A percentile compares a stretch with the other conserved stretches of the same genome.
Conservation (phyloP, 2,797 vertebrate genomes). For the Sebastes umbrosus region DNA sequence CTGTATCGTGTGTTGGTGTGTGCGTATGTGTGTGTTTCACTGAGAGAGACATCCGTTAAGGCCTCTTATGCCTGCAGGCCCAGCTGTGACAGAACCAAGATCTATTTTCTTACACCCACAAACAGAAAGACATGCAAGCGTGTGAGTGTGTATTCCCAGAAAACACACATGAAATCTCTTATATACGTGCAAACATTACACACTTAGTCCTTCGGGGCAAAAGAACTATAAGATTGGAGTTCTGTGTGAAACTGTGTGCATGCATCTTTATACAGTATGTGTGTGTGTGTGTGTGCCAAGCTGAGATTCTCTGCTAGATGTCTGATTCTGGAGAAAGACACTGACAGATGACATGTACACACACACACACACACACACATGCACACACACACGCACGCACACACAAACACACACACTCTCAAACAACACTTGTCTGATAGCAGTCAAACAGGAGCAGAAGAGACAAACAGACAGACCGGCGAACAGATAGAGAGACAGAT, state of each 20-base stretch:
- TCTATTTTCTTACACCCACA: slow-evolving; percentile 71
- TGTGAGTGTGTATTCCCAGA: slow-evolving; percentile 13
- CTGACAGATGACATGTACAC: slow-evolving; percentile 70
- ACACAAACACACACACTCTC: background rate
- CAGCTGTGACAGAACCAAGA: slow-evolving; percentile 71
- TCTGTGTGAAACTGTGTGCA: slow-evolving; percentile 39
- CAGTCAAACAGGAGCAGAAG: slow-evolving; percentile 72
- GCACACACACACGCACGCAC: fast-evolving
- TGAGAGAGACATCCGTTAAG: slow-evolving; percentile 76
- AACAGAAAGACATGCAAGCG: slow-evolving; percentile 60
- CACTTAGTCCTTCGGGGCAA: slow-evolving; percentile 62
- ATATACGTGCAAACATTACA: slow-evolving; percentile 55
- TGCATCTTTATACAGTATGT: slow-evolving; percentile 20
- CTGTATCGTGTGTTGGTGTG: slow-evolving; percentile 34
- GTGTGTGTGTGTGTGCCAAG: slow-evolving; percentile 4
- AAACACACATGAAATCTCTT: slow-evolving; percentile 46
- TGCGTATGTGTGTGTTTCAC: slow-evolving; percentile 35
- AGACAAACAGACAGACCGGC: slow-evolving; percentile 64
- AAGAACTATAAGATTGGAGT: slow-evolving; percentile 68
- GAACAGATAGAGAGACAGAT: slow-evolving; percentile 70
- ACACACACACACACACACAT: too few relatives aligned
- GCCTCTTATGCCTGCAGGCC: slow-evolving; percentile 72
- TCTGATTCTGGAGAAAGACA: slow-evolving; percentile 66
- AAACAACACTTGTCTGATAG: slow-evolving; percentile 73
- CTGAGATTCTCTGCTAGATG: slow-evolving; percentile 66